These are phyloP conservation scores for Nibea albiflora DNA, from an alignment of 2,113 vertebrate species.

Conservation along the genomic window DNA sequence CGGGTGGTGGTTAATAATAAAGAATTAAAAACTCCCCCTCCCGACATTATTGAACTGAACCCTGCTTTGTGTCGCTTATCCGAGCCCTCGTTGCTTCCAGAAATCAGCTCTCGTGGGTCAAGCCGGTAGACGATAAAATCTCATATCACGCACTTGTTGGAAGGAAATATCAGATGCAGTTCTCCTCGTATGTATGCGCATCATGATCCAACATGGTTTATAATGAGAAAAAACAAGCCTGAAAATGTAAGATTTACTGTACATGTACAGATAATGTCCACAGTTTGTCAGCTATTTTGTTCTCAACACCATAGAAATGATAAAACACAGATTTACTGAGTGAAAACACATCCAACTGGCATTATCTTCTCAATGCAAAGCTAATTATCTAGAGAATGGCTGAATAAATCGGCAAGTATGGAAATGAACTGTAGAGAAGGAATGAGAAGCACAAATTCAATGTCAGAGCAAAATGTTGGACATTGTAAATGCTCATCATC, in stretches of 20 bases:
- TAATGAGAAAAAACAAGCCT: neutral
- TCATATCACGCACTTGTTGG: neutral
- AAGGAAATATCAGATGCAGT: conserved; percentile 10
- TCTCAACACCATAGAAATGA: neutral
- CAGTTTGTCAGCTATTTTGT: neutral
- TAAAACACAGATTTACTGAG: conserved; percentile 1
- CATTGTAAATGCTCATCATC: conserved; percentile 31
- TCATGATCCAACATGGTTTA: neutral
- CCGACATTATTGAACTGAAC: too few relatives aligned
- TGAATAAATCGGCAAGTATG: conserved; percentile 5
- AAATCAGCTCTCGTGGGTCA: too few relatives aligned
- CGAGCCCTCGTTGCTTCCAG: too few relatives aligned
- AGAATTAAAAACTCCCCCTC: too few relatives aligned
- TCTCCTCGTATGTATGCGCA: neutral
- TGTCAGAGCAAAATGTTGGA: neutral
- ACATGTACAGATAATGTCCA: neutral
- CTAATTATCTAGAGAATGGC: conserved; percentile 6
- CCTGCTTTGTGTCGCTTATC: too few relatives aligned
- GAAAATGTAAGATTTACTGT: neutral
- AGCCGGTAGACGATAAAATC: too few relatives aligned
- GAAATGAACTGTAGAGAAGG: conserved; percentile 13
- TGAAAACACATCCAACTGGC: neutral
- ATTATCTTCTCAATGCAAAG: neutral
- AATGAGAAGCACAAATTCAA: conserved; percentile 25
- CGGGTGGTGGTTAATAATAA: too few relatives aligned